Evolutionary conservation across 2,113 vertebrate species (phyloP), one percentile per base, ranked within the genome.

Genomic region (Indicator indicator): DNA sequence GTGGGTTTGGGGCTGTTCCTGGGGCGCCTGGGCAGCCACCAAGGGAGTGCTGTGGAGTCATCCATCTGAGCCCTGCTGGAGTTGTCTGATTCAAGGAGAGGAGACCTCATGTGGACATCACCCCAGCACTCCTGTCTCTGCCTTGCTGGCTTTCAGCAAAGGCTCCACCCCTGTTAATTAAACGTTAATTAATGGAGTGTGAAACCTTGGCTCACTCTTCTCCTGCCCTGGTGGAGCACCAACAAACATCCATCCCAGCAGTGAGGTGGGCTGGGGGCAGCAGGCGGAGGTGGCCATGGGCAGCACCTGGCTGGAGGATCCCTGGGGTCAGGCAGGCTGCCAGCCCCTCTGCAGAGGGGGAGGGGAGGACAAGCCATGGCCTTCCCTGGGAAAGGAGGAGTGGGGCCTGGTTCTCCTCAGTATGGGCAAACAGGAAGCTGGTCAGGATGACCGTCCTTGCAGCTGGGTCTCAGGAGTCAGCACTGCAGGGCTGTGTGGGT

Each of bases 161-260:
- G 44, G 44, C 54, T 5, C 26, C 7, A 11, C 16, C 21, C 11
- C 27, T 38, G 24, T 55, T 62, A 33, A 48, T 76, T 48, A 27
- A 28, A n/a, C 26, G 4, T 9, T 16, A 0, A 2, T 10, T 42
- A 14, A 74, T 91, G 87, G 64, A 30, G 13, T 33, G 14, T 46
- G 19, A 27, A 59, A 64, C 19, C 17, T 64, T 88, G 54, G 32
- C 78, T 81, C 2, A 2, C 36, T 74, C 11, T 24, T 6, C 32
- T 94, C 36, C 9, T 90, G 24, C 42, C 26, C 16, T 38, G 30
- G 17, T 73, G 52, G 63, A 87, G 58, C 27, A 44, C 73, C 44
- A 59, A 58, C 36, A 58, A 83, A 58, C 0, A 1, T 44, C 5
- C 1, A 2, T 38, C 40, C 14, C 58, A 6, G 16, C 12, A 28